Base-by-base conservation (phyloP, 2,888 invertebrate genomes). In the Heliconius charithonia region DNA sequence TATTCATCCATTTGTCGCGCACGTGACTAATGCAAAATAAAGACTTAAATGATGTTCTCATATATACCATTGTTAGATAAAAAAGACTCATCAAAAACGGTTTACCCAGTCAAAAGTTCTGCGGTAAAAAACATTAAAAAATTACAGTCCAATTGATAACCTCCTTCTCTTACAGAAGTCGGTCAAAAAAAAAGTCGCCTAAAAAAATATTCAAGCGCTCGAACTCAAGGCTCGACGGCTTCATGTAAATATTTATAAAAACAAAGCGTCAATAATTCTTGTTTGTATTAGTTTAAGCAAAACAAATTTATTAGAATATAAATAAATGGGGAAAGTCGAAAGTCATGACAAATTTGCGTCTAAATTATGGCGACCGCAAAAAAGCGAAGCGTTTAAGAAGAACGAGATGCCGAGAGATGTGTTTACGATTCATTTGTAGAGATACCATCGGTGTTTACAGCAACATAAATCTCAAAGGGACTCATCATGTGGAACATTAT, bases 341-440 rank as follows among this genome's bases (percentile, higher is more conserved):
- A 89, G 89, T 89, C 90, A 88, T 90, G 90, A 90, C 87, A 89
- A 81, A 81, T 91, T 87, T 85, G 82, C 85, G 87, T 89, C 91
- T 90, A 90, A 90, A 90, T 90, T 89, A 89, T 88, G 67, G 77
- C 59, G 78, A 84, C 87, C 87, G 87, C 89, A 90, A 91, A 92
- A 45, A 91, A 92, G 92, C n/a, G 90, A 89, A 90, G 87, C 89
- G 85, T 87, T 85, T 86, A 89, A 92, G 92, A 92, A 90, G 91
- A 92, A 93, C 91, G 91, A 87, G 87, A 86, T 89, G 85, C 89
- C 87, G 88, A 13, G 83, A 85, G 84, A 85, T 88, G 85, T 89
- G 90, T 91, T 91, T 91, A 89, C 91, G 90, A 90, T 91, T 91
- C 91, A 91, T 92, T 91, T 91, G 75, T 62, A 75, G 67, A 27